A percentile compares a stretch with the other conserved stretches of the same genome.
These are phyloP conservation scores for Vanessa atalanta DNA, from an alignment of 1,140 invertebrate genomes.

Conservation along the genomic window DNA sequence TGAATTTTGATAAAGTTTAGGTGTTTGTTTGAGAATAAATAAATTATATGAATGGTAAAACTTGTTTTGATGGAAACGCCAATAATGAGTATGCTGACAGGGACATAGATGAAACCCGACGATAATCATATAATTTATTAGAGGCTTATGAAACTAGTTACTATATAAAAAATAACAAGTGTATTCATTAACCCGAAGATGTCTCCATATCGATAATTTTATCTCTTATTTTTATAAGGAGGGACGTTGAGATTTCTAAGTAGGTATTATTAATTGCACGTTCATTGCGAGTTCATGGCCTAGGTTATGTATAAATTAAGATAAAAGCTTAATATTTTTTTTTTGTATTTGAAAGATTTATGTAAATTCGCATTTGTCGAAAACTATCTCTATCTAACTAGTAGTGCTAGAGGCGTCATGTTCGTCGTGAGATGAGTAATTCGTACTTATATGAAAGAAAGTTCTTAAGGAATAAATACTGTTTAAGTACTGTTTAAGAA, in stretches of 20 bases:
- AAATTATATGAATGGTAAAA: constrained; percentile 56
- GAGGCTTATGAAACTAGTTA: constrained; percentile 41
- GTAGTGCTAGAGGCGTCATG: not conserved
- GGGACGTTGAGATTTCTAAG: constrained; percentile 22
- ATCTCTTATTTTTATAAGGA: constrained; percentile 25
- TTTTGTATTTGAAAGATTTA: not conserved
- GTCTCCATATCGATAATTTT: constrained; percentile 31
- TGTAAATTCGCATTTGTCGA: constrained; percentile 4
- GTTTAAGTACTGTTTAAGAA: not conserved
- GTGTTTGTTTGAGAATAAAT: constrained; percentile 56
- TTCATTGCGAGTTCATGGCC: constrained; percentile 18
- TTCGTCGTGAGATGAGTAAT: too few species aligned
- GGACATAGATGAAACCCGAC: constrained; percentile 44
- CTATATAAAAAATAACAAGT: constrained; percentile 44
- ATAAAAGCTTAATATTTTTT: constrained; percentile 3
- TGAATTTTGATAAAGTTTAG: constrained; percentile 75
- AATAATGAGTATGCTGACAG: constrained; percentile 57
- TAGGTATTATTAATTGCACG: constrained; percentile 25
- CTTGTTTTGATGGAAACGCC: constrained; percentile 60
- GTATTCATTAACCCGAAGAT: constrained; percentile 36
- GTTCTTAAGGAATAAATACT: too few species aligned
- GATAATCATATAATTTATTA: constrained; percentile 57
- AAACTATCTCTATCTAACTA: not conserved
- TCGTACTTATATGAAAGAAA: too few species aligned
- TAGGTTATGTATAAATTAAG: constrained; percentile 1